phyloP scores from a whole-genome alignment of 2,113 vertebrate genomes.

The Phalacrocorax carbo region DNA sequence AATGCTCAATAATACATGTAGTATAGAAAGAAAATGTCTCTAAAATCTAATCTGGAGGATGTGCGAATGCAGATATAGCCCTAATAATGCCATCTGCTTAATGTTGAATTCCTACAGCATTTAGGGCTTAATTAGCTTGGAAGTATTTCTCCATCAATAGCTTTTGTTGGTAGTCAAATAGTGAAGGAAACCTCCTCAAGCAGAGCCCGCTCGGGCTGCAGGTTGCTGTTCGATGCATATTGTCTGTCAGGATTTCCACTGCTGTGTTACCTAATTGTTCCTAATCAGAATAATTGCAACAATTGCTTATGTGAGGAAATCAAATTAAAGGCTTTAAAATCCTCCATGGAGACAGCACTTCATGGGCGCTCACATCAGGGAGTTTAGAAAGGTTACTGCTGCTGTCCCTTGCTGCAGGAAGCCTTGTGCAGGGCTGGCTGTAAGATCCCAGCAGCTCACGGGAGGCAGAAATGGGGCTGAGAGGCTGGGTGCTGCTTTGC shows the following conservation, averaged over 20 bases:
- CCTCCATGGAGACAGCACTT: conserved; percentile 61
- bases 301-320: conserved; percentile 75
- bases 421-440: not conserved
- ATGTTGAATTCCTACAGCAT: conserved; percentile 70
- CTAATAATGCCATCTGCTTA: conserved; percentile 61
- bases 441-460: not conserved
- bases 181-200: conserved; percentile 64
- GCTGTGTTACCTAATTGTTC: conserved; percentile 72
- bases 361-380: conserved; percentile 32
- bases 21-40: conserved; percentile 30
- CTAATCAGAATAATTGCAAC: conserved; percentile 78
- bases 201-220: conserved; percentile 29
- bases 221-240: conserved; percentile 37
- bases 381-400: conserved; percentile 45
- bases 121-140: conserved; percentile 77
- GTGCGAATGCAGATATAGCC: not conserved
- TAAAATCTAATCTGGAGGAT: conserved; percentile 46
- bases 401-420: not conserved
- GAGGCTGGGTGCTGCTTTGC: not conserved
- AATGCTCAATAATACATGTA: conserved; percentile 49
- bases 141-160: conserved; percentile 69
- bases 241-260: conserved; percentile 68
- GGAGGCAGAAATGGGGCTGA: not conserved
- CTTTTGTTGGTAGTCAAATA: conserved; percentile 69
- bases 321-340: conserved; percentile 73